Evolutionary conservation across 2,113 vertebrate species (phyloP).

Genomic region (Lathamus discolor): DNA sequence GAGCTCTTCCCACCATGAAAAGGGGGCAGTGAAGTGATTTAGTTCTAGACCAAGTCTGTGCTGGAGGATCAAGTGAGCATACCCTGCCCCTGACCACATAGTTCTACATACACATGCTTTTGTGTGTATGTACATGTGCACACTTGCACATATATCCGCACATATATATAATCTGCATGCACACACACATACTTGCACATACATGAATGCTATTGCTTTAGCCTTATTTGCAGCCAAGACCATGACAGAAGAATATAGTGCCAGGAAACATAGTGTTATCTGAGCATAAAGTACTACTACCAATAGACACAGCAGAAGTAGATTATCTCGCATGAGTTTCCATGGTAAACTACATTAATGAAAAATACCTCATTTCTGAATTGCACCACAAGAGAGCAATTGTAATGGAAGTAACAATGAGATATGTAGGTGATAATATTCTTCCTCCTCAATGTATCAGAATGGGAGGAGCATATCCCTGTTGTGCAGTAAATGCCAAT

Average conservation of each 20-base stretch:
- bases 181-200: background rate
- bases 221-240: background rate
- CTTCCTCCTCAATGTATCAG: constrained; percentile 44
- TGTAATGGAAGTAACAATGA: constrained; percentile 67
- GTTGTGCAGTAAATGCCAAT: constrained; percentile 27
- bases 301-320: background rate
- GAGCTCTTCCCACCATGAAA: background rate
- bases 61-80: background rate
- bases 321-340: constrained; percentile 47
- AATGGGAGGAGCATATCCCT: constrained; percentile 35
- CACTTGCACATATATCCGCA: fast-evolving
- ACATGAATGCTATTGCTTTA: background rate
- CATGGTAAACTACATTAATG: constrained; percentile 69
- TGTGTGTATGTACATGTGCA: background rate
- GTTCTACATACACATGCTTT: fast-evolving
- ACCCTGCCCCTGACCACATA: background rate
- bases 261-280: constrained; percentile 16
- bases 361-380: constrained; percentile 63
- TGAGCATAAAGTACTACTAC: background rate
- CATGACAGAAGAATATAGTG: constrained; percentile 6
- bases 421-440: constrained; percentile 52
- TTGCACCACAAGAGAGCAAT: constrained; percentile 68
- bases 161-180: fast-evolving
- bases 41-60: background rate
- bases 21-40: background rate